A percentile compares a stretch with the other conserved stretches of the same genome.
Conservation (phyloP, 2,888 invertebrate genomes). For the Sepiola atlantica region DNA sequence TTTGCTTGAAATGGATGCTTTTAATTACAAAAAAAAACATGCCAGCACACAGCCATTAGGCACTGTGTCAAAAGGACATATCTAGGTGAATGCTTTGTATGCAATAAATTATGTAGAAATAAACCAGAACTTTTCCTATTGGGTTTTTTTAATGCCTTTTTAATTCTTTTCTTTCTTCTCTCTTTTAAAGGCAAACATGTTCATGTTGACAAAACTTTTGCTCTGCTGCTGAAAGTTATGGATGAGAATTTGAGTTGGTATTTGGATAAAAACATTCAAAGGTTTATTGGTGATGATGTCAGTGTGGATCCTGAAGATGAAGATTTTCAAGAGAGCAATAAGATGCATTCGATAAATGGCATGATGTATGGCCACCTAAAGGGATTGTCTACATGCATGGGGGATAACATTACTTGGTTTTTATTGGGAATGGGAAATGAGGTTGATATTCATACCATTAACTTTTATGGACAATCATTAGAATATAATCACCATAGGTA, state of each 20-base stretch:
- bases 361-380: conserved; percentile 50
- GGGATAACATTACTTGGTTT: conserved; percentile 51
- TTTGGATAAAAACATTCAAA: neutral
- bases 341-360: conserved; percentile 52
- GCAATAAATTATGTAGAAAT: too few species aligned
- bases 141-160: too few species aligned
- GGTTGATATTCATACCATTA: conserved; percentile 52
- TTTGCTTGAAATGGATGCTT: too few species aligned
- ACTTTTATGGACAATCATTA: conserved; percentile 54
- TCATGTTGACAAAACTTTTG: neutral
- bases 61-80: too few species aligned
- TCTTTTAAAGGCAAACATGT: neutral
- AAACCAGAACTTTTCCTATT: too few species aligned
- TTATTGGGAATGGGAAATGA: conserved; percentile 53
- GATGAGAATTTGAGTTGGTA: conserved; percentile 45
- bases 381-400: conserved; percentile 50
- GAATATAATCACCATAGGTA: conserved; percentile 52
- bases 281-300: neutral
- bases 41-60: too few species aligned
- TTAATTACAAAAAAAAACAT: too few species aligned
- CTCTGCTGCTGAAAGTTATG: conserved; percentile 37
- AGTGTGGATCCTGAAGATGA: conserved; percentile 47
- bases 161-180: neutral
- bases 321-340: conserved; percentile 51
- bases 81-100: too few species aligned